Conservation (phyloP, 2,797 vertebrate species). For the Ctenopoma kingsleyae region DNA sequence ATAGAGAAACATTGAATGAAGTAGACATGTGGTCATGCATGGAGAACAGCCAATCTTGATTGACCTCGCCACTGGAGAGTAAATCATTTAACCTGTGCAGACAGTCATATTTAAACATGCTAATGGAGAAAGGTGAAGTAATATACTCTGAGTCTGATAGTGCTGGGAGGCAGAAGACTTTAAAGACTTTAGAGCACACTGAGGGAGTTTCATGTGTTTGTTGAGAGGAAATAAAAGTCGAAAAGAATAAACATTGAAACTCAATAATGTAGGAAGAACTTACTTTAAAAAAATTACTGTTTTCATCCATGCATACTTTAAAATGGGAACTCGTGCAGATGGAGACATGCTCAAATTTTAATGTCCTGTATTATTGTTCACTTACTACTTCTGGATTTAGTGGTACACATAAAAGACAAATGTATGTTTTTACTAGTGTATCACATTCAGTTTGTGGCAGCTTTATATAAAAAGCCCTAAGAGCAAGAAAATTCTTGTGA, state of each 20-base stretch:
- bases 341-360: not conserved
- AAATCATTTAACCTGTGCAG: conserved; percentile 64
- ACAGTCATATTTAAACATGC: conserved; percentile 42
- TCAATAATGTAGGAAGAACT: not conserved
- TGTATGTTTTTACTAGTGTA: not conserved
- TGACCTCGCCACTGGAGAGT: conserved; percentile 45
- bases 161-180: conserved; percentile 2
- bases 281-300: not conserved
- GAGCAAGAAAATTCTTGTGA: not conserved
- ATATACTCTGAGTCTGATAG: conserved; percentile 3
- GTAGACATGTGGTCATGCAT: conserved; percentile 76
- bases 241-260: conserved; percentile 6
- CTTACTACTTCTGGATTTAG: not conserved
- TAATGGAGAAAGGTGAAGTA: conserved; percentile 22
- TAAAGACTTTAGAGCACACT: not conserved
- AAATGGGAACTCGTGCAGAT: not conserved
- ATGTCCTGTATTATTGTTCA: not conserved
- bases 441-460: not conserved
- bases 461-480: not conserved
- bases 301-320: not conserved
- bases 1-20: conserved; percentile 56
- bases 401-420: not conserved
- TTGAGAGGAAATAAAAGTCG: not conserved
- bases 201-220: not conserved
- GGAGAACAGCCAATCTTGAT: conserved; percentile 66